Evolutionary conservation across 1,140 invertebrate genomes (phyloP), one percentile per base, ranked within the genome.

Genomic region (Eumaeus atala): DNA sequence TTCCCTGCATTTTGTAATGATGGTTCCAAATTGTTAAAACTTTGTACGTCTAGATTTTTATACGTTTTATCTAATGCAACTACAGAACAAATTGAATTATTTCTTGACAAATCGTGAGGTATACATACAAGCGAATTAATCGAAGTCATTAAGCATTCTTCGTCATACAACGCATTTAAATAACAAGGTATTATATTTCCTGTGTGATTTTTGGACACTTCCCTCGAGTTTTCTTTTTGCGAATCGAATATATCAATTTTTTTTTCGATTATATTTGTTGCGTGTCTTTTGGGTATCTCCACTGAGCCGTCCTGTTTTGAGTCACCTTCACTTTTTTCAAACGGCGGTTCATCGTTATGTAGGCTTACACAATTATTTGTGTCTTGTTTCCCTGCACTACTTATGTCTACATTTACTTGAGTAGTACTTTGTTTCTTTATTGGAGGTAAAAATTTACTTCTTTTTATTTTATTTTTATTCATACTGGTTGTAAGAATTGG

Each of bases 1-100:
- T n/a, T 44, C 28, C 33, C 9, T 12, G 21, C 16, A 21, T 36
- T n/a, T 11, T 6, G 16, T 14, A 38, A 49, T 44, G 18, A 37
- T 49, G 42, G 21, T 48, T 60, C 37, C 36, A 58, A 40, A 59
- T 68, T 69, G 58, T 78, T 66, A 57, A 65, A 68, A 60, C 77
- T 81, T 61, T 71, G 75, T 7, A 56, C 53, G 44, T 84, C 80
- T 38, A 84, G 60, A 62, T 84, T 68, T 64, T 70, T 81, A 50
- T 81, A 84, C 0, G 66, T 75, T 51, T 79, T 76, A 42, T 64
- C 64, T 14, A 80, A 58, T 1, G 73, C 68, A 9, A 49, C 44
- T 0, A 81, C 70, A 12, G 81, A 81, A 17, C 38, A 40, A 21
- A 54, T 28, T 6, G 77, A 79, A 21, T 62, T 52, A 14, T 66